These are phyloP conservation scores for Syngnathus floridae DNA, from an alignment of 2,113 vertebrate species.

Conservation along the genomic window DNA sequence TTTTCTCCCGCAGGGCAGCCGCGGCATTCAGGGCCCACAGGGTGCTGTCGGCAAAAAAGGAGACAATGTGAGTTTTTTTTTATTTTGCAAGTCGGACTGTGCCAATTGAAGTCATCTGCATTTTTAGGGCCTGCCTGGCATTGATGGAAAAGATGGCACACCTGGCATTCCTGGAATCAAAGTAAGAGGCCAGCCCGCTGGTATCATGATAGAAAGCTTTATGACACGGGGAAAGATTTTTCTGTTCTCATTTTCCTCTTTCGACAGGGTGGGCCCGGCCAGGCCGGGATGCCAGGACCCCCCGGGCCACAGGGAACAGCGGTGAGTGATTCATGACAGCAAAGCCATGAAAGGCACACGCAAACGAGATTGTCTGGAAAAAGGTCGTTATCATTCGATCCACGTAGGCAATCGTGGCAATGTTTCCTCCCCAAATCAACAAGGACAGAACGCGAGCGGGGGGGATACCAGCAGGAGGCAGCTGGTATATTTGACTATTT, in stretches of 20 bases:
- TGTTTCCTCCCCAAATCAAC: slow-evolving; percentile 20
- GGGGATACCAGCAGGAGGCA: slow-evolving; percentile 10
- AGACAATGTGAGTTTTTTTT: slow-evolving; percentile 73
- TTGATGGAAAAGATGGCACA: slow-evolving; percentile 94
- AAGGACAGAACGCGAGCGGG: slow-evolving; percentile 18
- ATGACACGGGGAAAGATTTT: slow-evolving; percentile 4
- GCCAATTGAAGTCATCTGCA: slow-evolving; percentile 32
- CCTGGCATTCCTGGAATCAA: slow-evolving; percentile 88
- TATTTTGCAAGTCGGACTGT: slow-evolving; percentile 28
- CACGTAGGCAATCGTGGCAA: slow-evolving; percentile 29
- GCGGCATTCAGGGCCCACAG: slow-evolving; percentile 81
- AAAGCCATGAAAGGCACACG: slow-evolving; percentile 2
- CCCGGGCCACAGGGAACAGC: slow-evolving; percentile 84
- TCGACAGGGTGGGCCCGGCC: slow-evolving; percentile 77
- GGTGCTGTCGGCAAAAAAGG: slow-evolving; percentile 88
- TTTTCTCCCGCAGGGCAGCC: slow-evolving; percentile 73
- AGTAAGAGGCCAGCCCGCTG: slow-evolving; percentile 63
- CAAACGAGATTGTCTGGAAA: slow-evolving; percentile 21
- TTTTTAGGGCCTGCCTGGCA: slow-evolving; percentile 87
- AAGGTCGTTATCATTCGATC: slow-evolving; percentile 23
- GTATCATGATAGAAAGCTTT: slow-evolving; percentile 17
- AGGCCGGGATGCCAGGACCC: slow-evolving; percentile 76
- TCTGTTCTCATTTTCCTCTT: slow-evolving; percentile 15
- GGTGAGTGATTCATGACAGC: slow-evolving; percentile 73
- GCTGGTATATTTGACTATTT: slow-evolving; percentile 33